A percentile compares a stretch with the other conserved stretches of the same genome.
Conservation (phyloP, 2,113 vertebrate species). For the Neodontobutis hainanensis region DNA sequence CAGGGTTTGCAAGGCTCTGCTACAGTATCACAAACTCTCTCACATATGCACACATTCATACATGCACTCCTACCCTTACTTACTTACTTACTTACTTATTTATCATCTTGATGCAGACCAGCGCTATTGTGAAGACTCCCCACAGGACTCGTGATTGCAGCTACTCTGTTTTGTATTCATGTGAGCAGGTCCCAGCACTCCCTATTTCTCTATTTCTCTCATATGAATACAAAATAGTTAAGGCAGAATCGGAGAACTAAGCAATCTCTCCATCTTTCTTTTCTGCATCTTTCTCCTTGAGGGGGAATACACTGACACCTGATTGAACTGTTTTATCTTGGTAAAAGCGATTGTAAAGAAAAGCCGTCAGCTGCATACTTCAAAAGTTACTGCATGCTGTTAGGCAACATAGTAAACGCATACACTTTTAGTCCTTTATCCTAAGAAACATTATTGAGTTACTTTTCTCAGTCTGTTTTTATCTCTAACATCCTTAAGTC, state of each 20-base stretch:
- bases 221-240: slow-evolving; percentile 69
- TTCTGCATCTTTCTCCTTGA: slow-evolving; percentile 24
- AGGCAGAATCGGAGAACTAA: slow-evolving; percentile 46
- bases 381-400: slow-evolving; percentile 48
- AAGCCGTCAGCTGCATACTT: slow-evolving; percentile 43
- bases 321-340: slow-evolving; percentile 61
- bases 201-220: slow-evolving; percentile 54
- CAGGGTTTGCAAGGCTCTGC: background rate
- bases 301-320: slow-evolving; percentile 56
- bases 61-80: slow-evolving; percentile 9
- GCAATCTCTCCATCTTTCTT: slow-evolving; percentile 37
- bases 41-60: slow-evolving; percentile 30
- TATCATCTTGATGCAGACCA: slow-evolving; percentile 51
- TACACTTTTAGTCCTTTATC: background rate
- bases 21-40: background rate
- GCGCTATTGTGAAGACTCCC: slow-evolving; percentile 53
- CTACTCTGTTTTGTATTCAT: slow-evolving; percentile 68
- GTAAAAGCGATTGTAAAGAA: slow-evolving; percentile 59
- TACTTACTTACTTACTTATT: slow-evolving; percentile 53
- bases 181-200: slow-evolving; percentile 36
- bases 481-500: no score
- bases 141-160: slow-evolving; percentile 60
- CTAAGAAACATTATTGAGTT: no score
- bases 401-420: slow-evolving; percentile 20
- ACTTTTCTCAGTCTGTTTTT: no score